A percentile compares a stretch with the other conserved stretches of the same genome.
These are phyloP conservation scores for Aplodontia rufa DNA, from an alignment of 2,113 vertebrate genomes.

Conservation along the genomic window DNA sequence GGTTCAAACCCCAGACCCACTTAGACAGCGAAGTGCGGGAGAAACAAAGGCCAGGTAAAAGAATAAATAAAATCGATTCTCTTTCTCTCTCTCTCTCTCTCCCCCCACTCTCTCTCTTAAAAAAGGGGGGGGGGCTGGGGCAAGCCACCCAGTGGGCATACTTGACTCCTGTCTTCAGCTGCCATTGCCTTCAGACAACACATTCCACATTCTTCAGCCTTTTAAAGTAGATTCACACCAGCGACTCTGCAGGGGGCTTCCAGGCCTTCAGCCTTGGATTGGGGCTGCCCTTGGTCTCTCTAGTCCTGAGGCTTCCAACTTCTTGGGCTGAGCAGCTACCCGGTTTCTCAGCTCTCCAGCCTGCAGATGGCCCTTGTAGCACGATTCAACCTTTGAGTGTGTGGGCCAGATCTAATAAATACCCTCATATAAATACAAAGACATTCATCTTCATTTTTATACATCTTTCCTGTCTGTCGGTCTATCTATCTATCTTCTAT, in stretches of 20 bases:
- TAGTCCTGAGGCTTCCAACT: background rate
- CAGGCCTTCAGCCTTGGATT: background rate
- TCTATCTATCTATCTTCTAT: background rate
- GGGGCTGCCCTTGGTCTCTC: background rate
- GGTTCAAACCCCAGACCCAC: no score
- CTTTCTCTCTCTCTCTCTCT: no score
- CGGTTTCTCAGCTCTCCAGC: background rate
- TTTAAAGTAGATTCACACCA: rapidly evolving
- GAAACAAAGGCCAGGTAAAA: no score
- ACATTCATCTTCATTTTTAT: background rate
- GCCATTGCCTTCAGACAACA: background rate
- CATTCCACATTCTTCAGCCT: background rate
- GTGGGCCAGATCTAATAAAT: background rate
- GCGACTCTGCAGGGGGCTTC: background rate
- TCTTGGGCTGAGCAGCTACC: background rate
- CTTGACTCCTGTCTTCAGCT: background rate
- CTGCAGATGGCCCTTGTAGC: background rate
- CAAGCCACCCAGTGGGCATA: no score
- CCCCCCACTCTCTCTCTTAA: no score
- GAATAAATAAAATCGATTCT: no score
- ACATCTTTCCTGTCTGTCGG: background rate
- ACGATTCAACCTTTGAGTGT: background rate
- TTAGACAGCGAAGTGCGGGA: no score
- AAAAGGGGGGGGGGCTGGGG: no score
- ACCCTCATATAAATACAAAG: background rate